Evolutionary conservation across 2,113 vertebrate species (phyloP).

Genomic region (Corythornis cristatus): DNA sequence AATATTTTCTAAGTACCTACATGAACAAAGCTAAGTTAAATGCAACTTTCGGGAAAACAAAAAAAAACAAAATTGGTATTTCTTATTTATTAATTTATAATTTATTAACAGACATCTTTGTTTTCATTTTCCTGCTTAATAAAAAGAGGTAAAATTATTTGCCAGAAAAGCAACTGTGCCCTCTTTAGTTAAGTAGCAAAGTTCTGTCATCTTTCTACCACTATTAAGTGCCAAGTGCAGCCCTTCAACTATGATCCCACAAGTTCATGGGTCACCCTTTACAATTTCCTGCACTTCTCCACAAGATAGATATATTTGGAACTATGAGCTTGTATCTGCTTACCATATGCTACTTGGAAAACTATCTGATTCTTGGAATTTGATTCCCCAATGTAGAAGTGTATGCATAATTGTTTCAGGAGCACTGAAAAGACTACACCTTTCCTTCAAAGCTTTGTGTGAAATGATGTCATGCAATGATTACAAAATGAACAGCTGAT

Average conservation of each 20-base stretch:
- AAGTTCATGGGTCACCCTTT: neutral
- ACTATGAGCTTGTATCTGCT: neutral
- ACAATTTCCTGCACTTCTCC: neutral
- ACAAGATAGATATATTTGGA: neutral
- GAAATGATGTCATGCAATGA: neutral
- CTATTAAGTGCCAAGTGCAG: neutral
- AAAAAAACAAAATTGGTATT: neutral
- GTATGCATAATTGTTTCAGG: neutral
- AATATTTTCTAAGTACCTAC: neutral
- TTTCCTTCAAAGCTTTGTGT: neutral
- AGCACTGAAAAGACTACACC: neutral
- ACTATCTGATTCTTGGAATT: neutral
- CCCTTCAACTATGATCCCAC: neutral
- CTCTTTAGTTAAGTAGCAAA: neutral
- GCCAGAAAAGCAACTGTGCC: neutral
- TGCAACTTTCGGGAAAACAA: neutral
- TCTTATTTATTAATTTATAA: neutral
- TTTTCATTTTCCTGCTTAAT: neutral
- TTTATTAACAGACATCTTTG: neutral
- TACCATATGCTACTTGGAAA: neutral
- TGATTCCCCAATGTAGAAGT: neutral
- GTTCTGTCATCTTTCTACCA: neutral
- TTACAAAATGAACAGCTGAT: neutral
- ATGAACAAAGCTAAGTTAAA: neutral
- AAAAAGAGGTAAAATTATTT: neutral